phyloP scores from a whole-genome alignment of 2,797 vertebrate species.

The Cryptoprocta ferox region DNA sequence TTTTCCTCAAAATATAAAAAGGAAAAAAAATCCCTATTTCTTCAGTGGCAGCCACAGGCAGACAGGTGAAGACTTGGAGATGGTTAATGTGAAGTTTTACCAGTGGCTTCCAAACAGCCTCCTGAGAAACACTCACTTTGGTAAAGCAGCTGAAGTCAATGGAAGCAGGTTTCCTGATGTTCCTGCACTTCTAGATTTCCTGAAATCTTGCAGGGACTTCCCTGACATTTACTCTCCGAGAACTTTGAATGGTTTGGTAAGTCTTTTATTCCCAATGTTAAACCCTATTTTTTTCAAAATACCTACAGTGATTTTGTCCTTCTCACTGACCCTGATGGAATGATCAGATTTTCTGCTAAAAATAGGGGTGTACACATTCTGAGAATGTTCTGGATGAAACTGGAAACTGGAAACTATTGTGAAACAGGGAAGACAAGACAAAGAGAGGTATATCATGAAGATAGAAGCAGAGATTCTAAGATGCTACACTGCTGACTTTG shows the following conservation, averaged over 20 bases:
- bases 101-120: background rate
- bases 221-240: background rate
- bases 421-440: background rate
- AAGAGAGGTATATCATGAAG: background rate
- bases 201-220: background rate
- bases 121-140: background rate
- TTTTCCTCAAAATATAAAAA: background rate
- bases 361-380: background rate
- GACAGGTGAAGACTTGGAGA: background rate
- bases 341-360: background rate
- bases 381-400: background rate
- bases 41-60: background rate
- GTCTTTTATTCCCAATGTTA: background rate
- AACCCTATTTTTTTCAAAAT: background rate
- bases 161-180: background rate
- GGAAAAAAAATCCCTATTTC: background rate
- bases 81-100: background rate
- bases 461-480: background rate
- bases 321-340: background rate
- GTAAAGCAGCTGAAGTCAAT: background rate
- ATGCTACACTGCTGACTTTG: background rate
- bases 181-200: background rate
- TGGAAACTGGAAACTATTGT: background rate
- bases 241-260: background rate
- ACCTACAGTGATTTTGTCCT: background rate